Base-by-base conservation (phyloP, 2,888 invertebrate species). In the Lepidonotus clava region DNA sequence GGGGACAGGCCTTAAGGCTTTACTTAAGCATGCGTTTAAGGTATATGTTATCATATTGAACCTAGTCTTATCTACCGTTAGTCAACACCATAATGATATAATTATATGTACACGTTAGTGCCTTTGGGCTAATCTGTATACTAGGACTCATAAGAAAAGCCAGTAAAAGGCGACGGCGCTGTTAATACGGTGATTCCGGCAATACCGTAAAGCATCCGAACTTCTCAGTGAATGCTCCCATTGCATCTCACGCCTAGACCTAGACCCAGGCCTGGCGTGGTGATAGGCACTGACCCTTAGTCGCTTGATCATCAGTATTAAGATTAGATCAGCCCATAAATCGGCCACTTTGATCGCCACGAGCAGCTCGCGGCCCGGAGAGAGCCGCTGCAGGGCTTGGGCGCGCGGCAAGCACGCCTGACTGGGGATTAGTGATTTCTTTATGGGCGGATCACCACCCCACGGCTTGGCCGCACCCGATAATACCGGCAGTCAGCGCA, bases 381-480 rank as follows among this genome's bases (percentile, higher is more conserved):
- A 24, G 61, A 24, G 5, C 61, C 24, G 24, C 61, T 28, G 5
- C 28, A 11, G 14, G 28, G 1, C 11, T 21, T 0, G 4, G 38
- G 71, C 71, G 36, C 36, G 36, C 36, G 38, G 71, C 24, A n/a
- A 21, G 71, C 71, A 71, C 71, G 71, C 71, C 71, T 34, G 34
- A 71, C 71, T 34, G 38, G 24, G 71, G 71, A 71, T 71, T 36
- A 71, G 36, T 71, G 71, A 71, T 71, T 71, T 71, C 71, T 71
- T 71, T 71, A 71, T 38, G 38, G 36, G 34, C 36, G 38, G 71
- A 34, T 38, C 71, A 38, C 5, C 2, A 11, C 6, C 14, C 61
- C 28, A 1, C 4, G 61, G 4, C 61, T 61, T 18, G 21, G 5
- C 28, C 28, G 28, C 61, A 2, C 61, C 24, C 24, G 61, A 61